Conservation (phyloP, 2,888 invertebrate genomes). For the Mantis religiosa region DNA sequence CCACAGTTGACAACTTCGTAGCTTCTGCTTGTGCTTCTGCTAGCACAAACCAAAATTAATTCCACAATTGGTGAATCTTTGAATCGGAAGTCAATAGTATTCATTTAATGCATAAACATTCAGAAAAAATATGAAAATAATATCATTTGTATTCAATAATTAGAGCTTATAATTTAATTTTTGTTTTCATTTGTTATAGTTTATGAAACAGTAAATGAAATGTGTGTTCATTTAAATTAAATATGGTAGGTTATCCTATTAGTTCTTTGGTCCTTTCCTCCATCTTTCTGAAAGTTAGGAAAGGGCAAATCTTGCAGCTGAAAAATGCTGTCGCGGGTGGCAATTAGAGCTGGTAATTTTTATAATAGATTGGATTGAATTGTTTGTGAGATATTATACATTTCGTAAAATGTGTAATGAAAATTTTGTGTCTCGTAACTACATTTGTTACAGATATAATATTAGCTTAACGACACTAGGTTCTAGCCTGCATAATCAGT, state of each 20-base stretch:
- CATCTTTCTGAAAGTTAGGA: conserved; percentile 2
- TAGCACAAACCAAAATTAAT: neutral
- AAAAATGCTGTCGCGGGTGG: conserved; percentile 66
- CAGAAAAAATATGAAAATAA: too few species aligned
- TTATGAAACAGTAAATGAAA: neutral
- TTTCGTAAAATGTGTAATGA: too few species aligned
- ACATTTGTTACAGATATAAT: neutral
- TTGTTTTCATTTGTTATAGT: too few species aligned
- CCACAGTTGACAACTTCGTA: too few species aligned
- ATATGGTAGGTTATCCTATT: neutral
- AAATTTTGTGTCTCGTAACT: neutral
- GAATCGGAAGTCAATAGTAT: neutral
- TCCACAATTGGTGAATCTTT: neutral
- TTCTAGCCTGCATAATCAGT: too few species aligned
- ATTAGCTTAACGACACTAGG: too few species aligned
- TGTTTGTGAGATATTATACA: too few species aligned
- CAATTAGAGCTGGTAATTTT: conserved; percentile 61
- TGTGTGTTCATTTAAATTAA: conserved; percentile 33
- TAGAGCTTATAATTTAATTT: too few species aligned
- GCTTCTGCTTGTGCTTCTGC: neutral
- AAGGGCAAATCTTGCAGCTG: conserved; percentile 5
- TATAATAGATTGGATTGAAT: neutral
- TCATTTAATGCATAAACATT: neutral
- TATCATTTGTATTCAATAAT: too few species aligned
- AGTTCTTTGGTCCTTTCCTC: conserved; percentile 2